Evolutionary conservation across 2,888 invertebrate species (phyloP).

Genomic region (Metallyticus violacea): DNA sequence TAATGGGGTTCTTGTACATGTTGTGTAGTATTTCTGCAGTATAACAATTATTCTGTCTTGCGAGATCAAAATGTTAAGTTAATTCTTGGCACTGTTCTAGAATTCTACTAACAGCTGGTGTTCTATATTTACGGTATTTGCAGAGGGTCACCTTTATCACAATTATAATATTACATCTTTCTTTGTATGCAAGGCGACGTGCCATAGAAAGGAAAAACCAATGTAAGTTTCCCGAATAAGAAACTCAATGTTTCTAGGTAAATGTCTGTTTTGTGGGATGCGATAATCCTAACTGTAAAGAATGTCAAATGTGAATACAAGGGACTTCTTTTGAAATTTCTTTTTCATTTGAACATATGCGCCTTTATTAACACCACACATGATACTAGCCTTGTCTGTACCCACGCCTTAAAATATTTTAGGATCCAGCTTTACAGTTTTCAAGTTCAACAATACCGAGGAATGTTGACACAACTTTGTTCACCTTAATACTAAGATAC

Average conservation of each 20-base stretch:
- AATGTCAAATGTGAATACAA: constrained; percentile 4
- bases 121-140: background rate
- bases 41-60: background rate
- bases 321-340: background rate
- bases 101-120: background rate
- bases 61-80: background rate
- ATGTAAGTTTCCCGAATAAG: background rate
- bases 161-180: background rate
- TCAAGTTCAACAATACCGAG: background rate
- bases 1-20: background rate
- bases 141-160: background rate
- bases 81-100: background rate
- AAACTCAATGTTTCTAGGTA: too few relatives aligned
- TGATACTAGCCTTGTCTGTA: background rate
- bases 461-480: too few relatives aligned
- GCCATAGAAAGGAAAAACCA: background rate
- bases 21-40: background rate
- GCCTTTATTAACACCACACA: background rate
- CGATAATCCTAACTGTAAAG: background rate
- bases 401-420: background rate
- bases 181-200: background rate
- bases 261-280: background rate
- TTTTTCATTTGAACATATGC: background rate
- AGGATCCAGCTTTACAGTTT: background rate
- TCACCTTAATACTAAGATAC: background rate